Percentiles rank a stretch among this genome's conserved stretches.
These are phyloP conservation scores for Acanthurus tractus DNA, from an alignment of 2,797 vertebrate species.

Conservation along the genomic window DNA sequence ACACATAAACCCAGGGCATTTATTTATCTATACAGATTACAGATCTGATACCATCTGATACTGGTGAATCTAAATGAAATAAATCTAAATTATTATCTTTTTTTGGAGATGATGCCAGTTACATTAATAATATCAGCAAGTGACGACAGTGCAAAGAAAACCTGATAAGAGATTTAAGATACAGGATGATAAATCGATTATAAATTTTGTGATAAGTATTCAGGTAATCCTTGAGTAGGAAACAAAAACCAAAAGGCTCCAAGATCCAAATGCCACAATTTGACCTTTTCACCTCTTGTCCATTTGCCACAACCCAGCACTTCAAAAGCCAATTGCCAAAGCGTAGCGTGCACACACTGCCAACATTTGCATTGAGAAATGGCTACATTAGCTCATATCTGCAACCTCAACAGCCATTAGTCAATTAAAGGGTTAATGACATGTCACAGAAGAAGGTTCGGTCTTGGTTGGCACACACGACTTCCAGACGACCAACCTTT, in stretches of 20 bases:
- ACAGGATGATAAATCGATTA: background rate
- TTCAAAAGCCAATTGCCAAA: conserved; percentile 12
- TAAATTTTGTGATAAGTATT: too few relatives aligned
- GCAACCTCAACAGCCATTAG: conserved; percentile 56
- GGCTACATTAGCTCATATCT: conserved; percentile 50
- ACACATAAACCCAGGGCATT: background rate
- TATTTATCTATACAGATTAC: background rate
- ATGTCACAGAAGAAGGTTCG: conserved; percentile 62
- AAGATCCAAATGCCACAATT: conserved; percentile 15
- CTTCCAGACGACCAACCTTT: conserved; percentile 66
- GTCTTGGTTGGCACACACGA: conserved; percentile 37
- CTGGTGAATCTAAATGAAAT: background rate
- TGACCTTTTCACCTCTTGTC: conserved; percentile 43
- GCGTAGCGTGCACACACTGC: background rate
- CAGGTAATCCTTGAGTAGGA: background rate
- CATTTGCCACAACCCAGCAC: conserved; percentile 35
- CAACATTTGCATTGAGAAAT: conserved; percentile 58
- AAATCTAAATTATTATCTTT: background rate
- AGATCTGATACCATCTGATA: background rate
- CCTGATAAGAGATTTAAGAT: background rate
- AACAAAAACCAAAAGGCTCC: background rate
- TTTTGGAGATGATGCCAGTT: background rate
- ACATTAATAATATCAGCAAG: background rate
- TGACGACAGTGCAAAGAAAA: background rate
- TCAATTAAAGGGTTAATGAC: conserved; percentile 83